Base-by-base conservation (phyloP, 2,113 vertebrate genomes). In the Mobula hypostoma region DNA sequence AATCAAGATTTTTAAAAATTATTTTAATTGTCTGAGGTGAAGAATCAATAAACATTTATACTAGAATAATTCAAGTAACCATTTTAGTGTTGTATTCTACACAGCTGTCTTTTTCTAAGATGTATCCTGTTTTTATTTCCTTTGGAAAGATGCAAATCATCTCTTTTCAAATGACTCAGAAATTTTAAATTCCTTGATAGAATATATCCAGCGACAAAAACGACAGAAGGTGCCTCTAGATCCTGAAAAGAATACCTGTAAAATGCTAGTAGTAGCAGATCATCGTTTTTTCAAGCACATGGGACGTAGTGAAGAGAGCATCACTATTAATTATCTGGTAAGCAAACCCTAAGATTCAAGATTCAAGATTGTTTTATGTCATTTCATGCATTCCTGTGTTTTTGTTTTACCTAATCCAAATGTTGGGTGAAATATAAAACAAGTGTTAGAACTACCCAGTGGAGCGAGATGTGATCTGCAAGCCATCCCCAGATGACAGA, bases 261-360 rank as follows among this genome's bases (percentile, higher is more conserved):
- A 98, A 66, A 96, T 99, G 95, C 94, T 99, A 95, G 97, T 99
- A 94, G 99, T 99, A 9, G 99, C 99, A 36, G 99, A 99, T 95
- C 98, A 99, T 95, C 98, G 98, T 79, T 99, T 99, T 95, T 99
- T 97, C 95, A 96, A 95, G 92, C 96, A 98, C 95, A 99, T 99
- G 99, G 99, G 99, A 48, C 97, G 99, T 4, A 96, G 97, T 94
- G 98, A 99, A 94, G 98, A 99, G 96, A 99, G 99, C 78, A 98
- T 98, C 61, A 99, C 99, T 0, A 98, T 99, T 88, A 99, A 99
- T 95, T 99, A 99, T 95, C 96, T 99, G 96, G 99, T 99, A 95
- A 96, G 96, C 1, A 70, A 29, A 11, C 56, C 5, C 21, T 15
- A 40, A 40, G 94, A 40, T 66, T 66, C 48, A 48, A 48, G 48